Base-by-base conservation (phyloP, 2,888 invertebrate species). In the Cheilosia pagana region DNA sequence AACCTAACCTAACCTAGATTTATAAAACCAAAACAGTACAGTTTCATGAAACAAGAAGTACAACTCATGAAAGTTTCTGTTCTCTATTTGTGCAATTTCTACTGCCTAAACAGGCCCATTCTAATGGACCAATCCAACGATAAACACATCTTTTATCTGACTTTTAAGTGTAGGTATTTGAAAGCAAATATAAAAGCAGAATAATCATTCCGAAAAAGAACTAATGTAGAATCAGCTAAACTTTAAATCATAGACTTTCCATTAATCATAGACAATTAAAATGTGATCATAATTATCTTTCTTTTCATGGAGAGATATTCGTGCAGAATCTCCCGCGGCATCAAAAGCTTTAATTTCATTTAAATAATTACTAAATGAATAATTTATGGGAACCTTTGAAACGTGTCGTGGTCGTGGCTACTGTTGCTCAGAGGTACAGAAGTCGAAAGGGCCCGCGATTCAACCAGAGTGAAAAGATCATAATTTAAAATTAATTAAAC, bases 241-340 rank as follows among this genome's bases (percentile, higher is more conserved):
- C 35, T 3, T 8, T 50, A 67, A 60, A 76, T 59, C 50, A 52
- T 21, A 31, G 41, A 23, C 43, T 52, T 50, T 59, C 67, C 16
- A 76, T 50, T 55, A 62, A 77, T 60, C 12, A 52, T n/a, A 62
- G 53, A 25, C 68, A 77, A 77, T 70, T 77, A 70, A 77, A 77
- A 48, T 35, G 77, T 62, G 68, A 77, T 77, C 77, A 77, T 70
- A 70, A 77, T 77, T 77, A 77, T 53, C 68, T 67, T 39, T 39
- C 41, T 52, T 39, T 55, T 50, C 68, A 41, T 31, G 31, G 23
- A 43, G 25, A 35, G 35, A 62, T 12, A 14, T 60, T n/a, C 19
- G 12, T 41, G 60, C 28, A 50, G 59, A 50, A 60, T 52, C 14
- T 41, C 62, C 28, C 5, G n/a, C 25, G 72, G 16, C 14, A 31